Base-by-base conservation (phyloP, 2,888 invertebrate species). In the Tineola bisselliella region DNA sequence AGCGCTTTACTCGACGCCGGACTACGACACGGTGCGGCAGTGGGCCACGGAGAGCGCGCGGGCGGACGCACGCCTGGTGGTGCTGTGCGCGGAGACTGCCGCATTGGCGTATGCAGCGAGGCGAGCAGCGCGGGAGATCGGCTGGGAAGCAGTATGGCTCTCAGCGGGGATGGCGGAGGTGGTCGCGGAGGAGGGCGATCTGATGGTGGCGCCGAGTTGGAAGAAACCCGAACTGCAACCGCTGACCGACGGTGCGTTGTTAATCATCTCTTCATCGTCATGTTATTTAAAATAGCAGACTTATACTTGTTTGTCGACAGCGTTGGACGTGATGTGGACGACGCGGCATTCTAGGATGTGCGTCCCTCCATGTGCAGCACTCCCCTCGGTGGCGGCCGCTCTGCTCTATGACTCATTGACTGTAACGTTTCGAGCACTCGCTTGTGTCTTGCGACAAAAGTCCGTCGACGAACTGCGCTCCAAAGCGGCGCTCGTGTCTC, bases 381-480 rank as follows among this genome's bases (percentile, higher is more conserved):
- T 60, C 38, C 65, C 73, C 25, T 65, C 66, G n/a, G 68, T 77
- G 57, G 66, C 66, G 63, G 78, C 81, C 15, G 81, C 79, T 43
- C 69, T 78, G 64, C 74, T 84, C n/a, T 81, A 81, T 69, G 84
- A 84, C 70, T 61, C 66, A 63, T 69, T 84, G 12, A 13, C 13
- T 17, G 5, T 56, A 3, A 19, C n/a, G 25, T 19, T 30, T 1
- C 1, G 12, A n/a, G 56, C 56, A 25, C 18, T 56, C 6, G 63
- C 64, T 1, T 76, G 79, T 17, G 67, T 69, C 38, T 10, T 38
- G 38, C 38, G 38, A 38, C 38, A 6, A 6, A 25, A 2, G 25
- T 25, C n/a, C 38, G 38, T 38, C 6, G 38, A 38, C 10, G 5
- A 3, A 13, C 13, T 18, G 48, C 17, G 48, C 2, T 3, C 15